A percentile compares a stretch with the other conserved stretches of the same genome.
Evolutionary conservation across 2,113 vertebrate species (phyloP).

Genomic region (Tachysurus vachellii): DNA sequence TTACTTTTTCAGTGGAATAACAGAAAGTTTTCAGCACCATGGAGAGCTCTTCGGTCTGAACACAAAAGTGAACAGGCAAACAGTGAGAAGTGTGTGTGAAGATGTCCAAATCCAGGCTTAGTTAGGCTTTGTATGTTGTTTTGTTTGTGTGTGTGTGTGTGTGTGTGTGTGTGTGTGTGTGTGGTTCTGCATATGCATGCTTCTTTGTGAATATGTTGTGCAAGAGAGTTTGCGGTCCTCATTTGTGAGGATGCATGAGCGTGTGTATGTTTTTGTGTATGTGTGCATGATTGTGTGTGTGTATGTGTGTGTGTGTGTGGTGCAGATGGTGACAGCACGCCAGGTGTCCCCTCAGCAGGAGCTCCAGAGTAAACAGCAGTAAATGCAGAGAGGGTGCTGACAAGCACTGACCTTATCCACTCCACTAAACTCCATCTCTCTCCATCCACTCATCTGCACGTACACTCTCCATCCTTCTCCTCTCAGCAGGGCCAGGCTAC

Average conservation of each 20-base stretch:
- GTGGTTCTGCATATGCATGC: not conserved
- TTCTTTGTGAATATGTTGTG: constrained; percentile 6
- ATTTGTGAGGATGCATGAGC: constrained; percentile 24
- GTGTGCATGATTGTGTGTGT: constrained; percentile 35
- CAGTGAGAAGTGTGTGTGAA: constrained; percentile 3
- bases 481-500: constrained; percentile 33
- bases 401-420: constrained; percentile 60
- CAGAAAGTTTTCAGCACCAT: constrained; percentile 67
- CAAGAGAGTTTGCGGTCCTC: constrained; percentile 1
- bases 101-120: constrained; percentile 8
- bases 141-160: not conserved
- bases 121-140: constrained; percentile 26
- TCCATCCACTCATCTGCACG: constrained; percentile 36
- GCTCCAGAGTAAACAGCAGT: constrained; percentile 67
- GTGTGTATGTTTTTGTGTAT: constrained; percentile 30
- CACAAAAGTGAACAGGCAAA: not conserved
- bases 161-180: not conserved
- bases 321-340: constrained; percentile 64
- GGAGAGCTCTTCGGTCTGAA: constrained; percentile 59
- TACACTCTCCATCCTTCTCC: constrained; percentile 32
- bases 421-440: constrained; percentile 47
- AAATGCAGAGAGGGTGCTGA: constrained; percentile 64
- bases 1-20: constrained; percentile 22
- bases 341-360: constrained; percentile 70
- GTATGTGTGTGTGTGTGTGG: constrained; percentile 38